A percentile compares a stretch with the other conserved stretches of the same genome.
phyloP scores from a whole-genome alignment of 2,797 vertebrate genomes.

The Parambassis ranga region DNA sequence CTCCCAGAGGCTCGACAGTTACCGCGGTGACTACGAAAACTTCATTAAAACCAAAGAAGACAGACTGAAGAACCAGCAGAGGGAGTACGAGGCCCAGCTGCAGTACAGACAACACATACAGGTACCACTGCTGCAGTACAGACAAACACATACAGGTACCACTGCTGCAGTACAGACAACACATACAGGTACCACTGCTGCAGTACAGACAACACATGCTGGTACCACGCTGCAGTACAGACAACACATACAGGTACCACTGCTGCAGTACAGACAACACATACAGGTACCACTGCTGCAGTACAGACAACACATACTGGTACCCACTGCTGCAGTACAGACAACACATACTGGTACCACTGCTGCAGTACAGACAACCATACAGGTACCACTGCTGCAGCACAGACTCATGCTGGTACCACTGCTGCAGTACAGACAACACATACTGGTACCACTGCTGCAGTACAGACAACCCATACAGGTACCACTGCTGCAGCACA shows the following conservation, averaged over 20 bases:
- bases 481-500: too few relatives aligned
- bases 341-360: not conserved
- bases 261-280: not conserved
- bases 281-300: not conserved
- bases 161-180: not conserved
- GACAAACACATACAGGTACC: too few relatives aligned
- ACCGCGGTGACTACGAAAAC: conserved; percentile 96
- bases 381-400: too few relatives aligned
- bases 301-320: not conserved
- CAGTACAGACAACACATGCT: not conserved
- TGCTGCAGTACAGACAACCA: not conserved
- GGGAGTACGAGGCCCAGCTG: conserved; percentile 94
- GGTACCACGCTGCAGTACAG: too few relatives aligned
- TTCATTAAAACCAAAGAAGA: conserved; percentile 98
- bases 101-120: conserved; percentile 97
- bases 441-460: not conserved
- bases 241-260: not conserved
- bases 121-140: conserved; percentile 63
- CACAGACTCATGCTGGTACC: not conserved
- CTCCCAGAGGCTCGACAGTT: conserved; percentile 90
- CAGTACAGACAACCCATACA: not conserved
- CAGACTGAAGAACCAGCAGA: conserved; percentile 92
- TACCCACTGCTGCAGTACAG: conserved; percentile 1
- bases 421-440: not conserved
- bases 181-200: not conserved